Percentiles rank a stretch among this genome's conserved stretches.
Conservation (phyloP, 2,888 invertebrate genomes). For the Cartodere bifasciata region DNA sequence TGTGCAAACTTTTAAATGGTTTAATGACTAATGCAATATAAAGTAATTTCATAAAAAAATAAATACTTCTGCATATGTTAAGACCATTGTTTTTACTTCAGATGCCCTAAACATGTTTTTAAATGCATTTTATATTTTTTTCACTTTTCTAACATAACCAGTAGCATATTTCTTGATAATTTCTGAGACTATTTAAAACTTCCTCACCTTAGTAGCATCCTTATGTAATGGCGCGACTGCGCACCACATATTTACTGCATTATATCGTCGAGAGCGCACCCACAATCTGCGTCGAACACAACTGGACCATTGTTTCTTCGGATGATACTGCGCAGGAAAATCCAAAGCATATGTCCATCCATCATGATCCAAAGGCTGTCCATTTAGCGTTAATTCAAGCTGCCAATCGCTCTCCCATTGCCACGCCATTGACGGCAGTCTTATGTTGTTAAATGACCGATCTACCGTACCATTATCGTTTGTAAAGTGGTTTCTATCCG, state of each 20-base stretch:
- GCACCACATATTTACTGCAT: conserved; percentile 87
- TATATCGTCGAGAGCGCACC: conserved; percentile 77
- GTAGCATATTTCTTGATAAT: too few relatives aligned
- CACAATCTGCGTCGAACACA: conserved; percentile 82
- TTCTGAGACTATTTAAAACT: too few relatives aligned
- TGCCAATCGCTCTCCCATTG: conserved; percentile 95
- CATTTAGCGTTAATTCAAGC: conserved; percentile 69
- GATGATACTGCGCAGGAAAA: conserved; percentile 72
- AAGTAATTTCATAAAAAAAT: too few relatives aligned
- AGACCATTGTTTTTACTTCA: too few relatives aligned
- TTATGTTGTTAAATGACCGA: conserved; percentile 65
- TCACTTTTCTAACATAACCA: too few relatives aligned
- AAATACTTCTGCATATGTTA: too few relatives aligned
- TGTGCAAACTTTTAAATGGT: too few relatives aligned
- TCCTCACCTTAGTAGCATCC: conserved; percentile 61
- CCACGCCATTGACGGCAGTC: conserved; percentile 89
- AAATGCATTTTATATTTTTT: too few relatives aligned
- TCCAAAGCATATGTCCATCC: conserved; percentile 92
- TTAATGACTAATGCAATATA: too few relatives aligned
- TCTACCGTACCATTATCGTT: conserved; percentile 71
- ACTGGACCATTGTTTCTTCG: conserved; percentile 78
- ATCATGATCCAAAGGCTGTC: conserved; percentile 78
- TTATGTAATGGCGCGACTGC: conserved; percentile 79
- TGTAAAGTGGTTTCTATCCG: conserved; percentile 79
- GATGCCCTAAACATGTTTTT: too few relatives aligned